Evolutionary conservation across 2,888 invertebrate species (phyloP), one percentile per base, ranked within the genome.

Genomic region (Epinotia nisella): DNA sequence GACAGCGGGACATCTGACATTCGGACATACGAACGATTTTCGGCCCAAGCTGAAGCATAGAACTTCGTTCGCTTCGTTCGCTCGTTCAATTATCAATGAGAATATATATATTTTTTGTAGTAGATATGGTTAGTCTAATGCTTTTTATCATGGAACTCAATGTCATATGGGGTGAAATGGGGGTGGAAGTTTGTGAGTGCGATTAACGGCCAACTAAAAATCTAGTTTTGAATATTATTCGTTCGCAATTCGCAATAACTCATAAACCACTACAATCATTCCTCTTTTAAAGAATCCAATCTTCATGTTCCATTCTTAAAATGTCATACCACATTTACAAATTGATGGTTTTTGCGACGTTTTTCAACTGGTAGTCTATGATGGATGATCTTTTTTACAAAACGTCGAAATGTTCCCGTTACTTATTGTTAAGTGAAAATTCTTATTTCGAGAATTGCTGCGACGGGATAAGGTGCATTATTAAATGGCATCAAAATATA

Each of bases 391-490:
- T 53, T 41, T 64, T 49, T 65, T 66, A 66, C 56, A 66, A 66
- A 66, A 55, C 65, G 19, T 55, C 55, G 66, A 65, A 55, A 55
- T n/a, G 66, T 66, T 41, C 66, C 64, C 66, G 66, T 66, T 66
- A 66, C 55, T 66, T n/a, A 66, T 66, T 66, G 66, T 66, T 2
- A 19, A 51, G 17, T 29, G 4, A 35, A 39, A 19, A 15, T 15
- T 66, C 2, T 11, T 1, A 15, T 66, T 24, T 11, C 21, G 7
- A 56, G 15, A 24, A 24, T 21, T 66, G n/a, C n/a, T 21, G 4
- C 55, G 2, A 24, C n/a, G 5, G 15, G 10, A n/a, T 21, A 66
- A 24, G 21, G 41, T 24, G 9, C 5, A 2, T 15, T 56, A 56
- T 56, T 17, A 15, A n/a, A 19, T 41, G 41, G 56, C 29, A 11